These are phyloP conservation scores for Litoditis marina DNA, from an alignment of 2,888 invertebrate genomes.

Conservation along the genomic window DNA sequence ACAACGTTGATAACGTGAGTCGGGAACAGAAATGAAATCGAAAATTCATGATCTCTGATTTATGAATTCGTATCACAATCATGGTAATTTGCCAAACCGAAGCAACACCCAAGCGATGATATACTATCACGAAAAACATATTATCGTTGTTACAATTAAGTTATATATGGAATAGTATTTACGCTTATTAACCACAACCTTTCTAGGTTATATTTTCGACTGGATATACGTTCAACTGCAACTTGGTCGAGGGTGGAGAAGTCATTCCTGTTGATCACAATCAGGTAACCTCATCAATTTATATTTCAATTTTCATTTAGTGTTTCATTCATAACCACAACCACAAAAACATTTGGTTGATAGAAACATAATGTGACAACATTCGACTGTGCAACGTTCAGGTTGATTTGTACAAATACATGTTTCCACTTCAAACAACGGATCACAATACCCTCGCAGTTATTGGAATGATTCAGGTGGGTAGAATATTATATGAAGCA, in stretches of 20 bases:
- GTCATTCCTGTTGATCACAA: constrained; percentile 41
- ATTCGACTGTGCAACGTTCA: no score
- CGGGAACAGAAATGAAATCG: neutral
- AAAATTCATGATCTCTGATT: no score
- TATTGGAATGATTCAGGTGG: constrained; percentile 60
- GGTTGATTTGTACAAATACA: constrained; percentile 62
- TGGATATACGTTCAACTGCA: constrained; percentile 40
- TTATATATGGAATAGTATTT: neutral
- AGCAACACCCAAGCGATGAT: no score
- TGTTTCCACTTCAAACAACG: constrained; percentile 63
- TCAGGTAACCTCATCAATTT: constrained; percentile 36
- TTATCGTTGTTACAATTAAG: neutral
- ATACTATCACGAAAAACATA: no score
- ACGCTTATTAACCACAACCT: neutral
- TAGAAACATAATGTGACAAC: no score
- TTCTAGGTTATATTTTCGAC: constrained; percentile 44
- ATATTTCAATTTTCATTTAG: no score
- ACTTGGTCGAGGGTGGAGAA: constrained; percentile 28
- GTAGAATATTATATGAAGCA: no score
- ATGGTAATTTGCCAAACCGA: no score
- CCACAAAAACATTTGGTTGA: no score
- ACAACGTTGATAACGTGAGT: constrained; percentile 32
- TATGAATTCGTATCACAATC: no score
- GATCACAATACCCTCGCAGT: constrained; percentile 62
- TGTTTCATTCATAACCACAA: no score